Evolutionary conservation across 2,113 vertebrate species (phyloP), one percentile per base, ranked within the genome.

Genomic region (Chaetops frenatus): DNA sequence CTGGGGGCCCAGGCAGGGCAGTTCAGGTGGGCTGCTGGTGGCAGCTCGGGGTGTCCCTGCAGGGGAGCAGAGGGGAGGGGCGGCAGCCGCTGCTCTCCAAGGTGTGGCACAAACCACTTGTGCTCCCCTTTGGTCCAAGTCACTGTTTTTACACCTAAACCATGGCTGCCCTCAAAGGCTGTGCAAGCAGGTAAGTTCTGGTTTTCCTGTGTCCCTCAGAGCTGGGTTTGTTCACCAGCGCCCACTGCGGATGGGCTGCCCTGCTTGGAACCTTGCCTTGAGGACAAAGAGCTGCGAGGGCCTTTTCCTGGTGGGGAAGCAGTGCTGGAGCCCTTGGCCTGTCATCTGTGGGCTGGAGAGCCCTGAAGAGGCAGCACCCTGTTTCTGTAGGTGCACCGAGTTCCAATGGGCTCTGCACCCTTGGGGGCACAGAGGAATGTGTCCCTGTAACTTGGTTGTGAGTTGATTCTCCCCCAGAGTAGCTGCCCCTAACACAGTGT

Each of bases 21-120:
- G 11, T 9, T 4, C 5, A 47, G 38, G 57, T 5, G 12, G 10
- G 40, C 16, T 33, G 7, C 4, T 42, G 18, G 21, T 29, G 7
- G 3, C n/a, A 47, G 1, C 33, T 31, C 62, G 22, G 3, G 2
- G 31, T 53, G 47, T n/a, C n/a, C n/a, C 44, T 64, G 58, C 45
- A 57, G 16, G 48, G 15, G n/a, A 31, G 3, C 28, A 40, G 57
- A 6, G 47, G 61, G 35, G 48, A 42, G 35, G 35, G 45, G 25
- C 4, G 13, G 42, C 28, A 44, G 1, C 36, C 72, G 51, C 70
- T 76, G 47, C 74, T 6, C 2, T 5, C 24, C 0, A 1, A 4
- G 31, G 0, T 4, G 1, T 4, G 35, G 48, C 44, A 69, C 65
- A 38, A 40, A 4, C 0, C 1, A 6, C 3, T 0, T 3, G 2